Evolutionary conservation across 1,140 invertebrate genomes (phyloP).

Genomic region (Heliconius hewitsoni): DNA sequence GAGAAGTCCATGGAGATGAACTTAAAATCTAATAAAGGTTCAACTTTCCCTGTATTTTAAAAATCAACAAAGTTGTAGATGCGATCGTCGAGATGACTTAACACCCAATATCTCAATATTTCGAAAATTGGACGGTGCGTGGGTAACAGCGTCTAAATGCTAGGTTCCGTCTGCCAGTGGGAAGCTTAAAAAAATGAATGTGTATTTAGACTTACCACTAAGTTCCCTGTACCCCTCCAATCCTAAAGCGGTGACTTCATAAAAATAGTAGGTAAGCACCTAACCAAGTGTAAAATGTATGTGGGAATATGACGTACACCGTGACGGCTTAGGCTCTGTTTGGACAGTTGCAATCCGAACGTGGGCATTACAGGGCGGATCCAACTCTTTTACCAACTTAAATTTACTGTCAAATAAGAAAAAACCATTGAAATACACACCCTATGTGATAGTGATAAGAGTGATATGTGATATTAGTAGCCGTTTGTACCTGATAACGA

Average conservation of each 20-base stretch:
- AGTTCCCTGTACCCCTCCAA: background rate
- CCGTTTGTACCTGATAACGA: background rate
- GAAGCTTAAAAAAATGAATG: background rate
- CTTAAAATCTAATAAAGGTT: too few species aligned
- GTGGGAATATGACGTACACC: conserved; percentile 35
- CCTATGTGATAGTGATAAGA: conserved; percentile 19
- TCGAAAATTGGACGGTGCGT: too few species aligned
- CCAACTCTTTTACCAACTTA: background rate
- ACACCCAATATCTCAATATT: background rate
- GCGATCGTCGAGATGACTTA: background rate
- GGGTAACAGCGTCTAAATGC: too few species aligned
- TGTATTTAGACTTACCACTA: background rate
- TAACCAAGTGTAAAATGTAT: conserved; percentile 5
- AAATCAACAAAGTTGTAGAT: too few species aligned
- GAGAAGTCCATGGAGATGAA: too few species aligned
- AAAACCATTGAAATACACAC: background rate
- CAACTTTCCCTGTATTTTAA: too few species aligned
- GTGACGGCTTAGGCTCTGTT: conserved; percentile 30
- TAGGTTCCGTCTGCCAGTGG: too few species aligned
- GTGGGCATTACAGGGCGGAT: conserved; percentile 32
- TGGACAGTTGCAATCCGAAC: conserved; percentile 32
- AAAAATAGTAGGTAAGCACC: background rate
- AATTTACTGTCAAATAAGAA: conserved; percentile 11
- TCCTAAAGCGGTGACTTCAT: background rate
- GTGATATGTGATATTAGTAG: background rate